Percentiles rank a stretch among this genome's conserved stretches.
Conservation (phyloP, 2,888 invertebrate species). For the Synanthedon formicaeformis region DNA sequence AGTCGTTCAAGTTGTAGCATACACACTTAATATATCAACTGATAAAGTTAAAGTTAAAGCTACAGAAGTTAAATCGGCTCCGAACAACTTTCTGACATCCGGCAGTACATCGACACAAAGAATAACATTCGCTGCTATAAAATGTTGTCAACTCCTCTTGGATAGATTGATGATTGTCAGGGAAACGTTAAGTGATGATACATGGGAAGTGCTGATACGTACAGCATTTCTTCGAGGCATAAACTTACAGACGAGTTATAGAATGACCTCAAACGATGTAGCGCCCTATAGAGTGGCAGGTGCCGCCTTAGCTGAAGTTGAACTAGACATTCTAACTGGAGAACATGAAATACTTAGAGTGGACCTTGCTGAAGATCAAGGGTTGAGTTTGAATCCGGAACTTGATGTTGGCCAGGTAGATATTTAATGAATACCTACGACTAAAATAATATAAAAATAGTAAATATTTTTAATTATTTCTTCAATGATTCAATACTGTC, state of each 20-base stretch:
- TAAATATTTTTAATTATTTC: too few relatives aligned
- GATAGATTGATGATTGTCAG: constrained; percentile 36
- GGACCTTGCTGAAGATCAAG: constrained; percentile 71
- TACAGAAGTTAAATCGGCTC: constrained; percentile 68
- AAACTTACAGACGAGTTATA: constrained; percentile 22
- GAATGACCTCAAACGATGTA: constrained; percentile 15
- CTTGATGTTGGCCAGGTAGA: constrained; percentile 68
- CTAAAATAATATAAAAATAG: too few relatives aligned
- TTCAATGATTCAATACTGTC: too few relatives aligned
- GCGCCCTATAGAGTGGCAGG: constrained; percentile 62
- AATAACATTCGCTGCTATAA: constrained; percentile 23
- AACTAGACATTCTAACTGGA: constrained; percentile 75
- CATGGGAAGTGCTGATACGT: constrained; percentile 28
- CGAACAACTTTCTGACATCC: constrained; percentile 76
- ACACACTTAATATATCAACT: constrained; percentile 74
- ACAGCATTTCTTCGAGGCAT: constrained; percentile 17
- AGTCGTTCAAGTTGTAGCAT: constrained; percentile 73
- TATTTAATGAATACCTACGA: too few relatives aligned
- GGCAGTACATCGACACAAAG: constrained; percentile 61
- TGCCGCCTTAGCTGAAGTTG: constrained; percentile 68
- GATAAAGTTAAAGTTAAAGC: constrained; percentile 75
- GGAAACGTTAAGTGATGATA: constrained; percentile 24
- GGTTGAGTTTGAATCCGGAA: constrained; percentile 66
- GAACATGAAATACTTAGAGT: constrained; percentile 63
- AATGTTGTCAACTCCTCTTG: constrained; percentile 42